A percentile compares a stretch with the other conserved stretches of the same genome.
Evolutionary conservation across 2,888 invertebrate genomes (phyloP).

Genomic region (Argynnis bischoffii): DNA sequence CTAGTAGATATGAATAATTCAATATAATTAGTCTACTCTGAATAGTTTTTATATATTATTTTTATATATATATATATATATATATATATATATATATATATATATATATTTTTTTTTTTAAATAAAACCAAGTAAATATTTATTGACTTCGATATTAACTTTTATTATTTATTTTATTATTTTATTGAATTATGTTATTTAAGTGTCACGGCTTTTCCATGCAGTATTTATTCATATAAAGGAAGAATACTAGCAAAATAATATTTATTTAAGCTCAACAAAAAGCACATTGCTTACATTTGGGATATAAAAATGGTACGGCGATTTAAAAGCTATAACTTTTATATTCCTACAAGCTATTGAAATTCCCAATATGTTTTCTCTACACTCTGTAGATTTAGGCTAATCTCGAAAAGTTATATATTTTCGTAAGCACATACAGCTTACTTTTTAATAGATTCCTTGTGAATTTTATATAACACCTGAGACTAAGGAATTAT

Average conservation of each 20-base stretch:
- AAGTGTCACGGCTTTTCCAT: not conserved
- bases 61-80: no score
- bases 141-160: no score
- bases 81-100: no score
- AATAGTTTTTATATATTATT: no score
- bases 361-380: constrained; percentile 7
- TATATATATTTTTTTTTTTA: no score
- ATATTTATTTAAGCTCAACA: constrained; percentile 14
- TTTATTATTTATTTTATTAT: no score
- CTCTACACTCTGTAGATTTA: constrained; percentile 10
- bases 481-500: no score
- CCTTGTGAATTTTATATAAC: no score
- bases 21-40: no score
- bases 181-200: no score
- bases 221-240: not conserved
- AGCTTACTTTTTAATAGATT: not conserved
- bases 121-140: no score
- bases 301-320: constrained; percentile 12
- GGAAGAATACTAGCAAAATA: constrained; percentile 10
- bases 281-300: constrained; percentile 1
- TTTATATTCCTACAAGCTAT: constrained; percentile 14
- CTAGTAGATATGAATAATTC: no score
- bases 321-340: constrained; percentile 17
- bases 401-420: constrained; percentile 9
- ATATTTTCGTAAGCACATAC: not conserved